Base-by-base conservation (phyloP, 2,888 invertebrate genomes). In the Carabus problematicus region DNA sequence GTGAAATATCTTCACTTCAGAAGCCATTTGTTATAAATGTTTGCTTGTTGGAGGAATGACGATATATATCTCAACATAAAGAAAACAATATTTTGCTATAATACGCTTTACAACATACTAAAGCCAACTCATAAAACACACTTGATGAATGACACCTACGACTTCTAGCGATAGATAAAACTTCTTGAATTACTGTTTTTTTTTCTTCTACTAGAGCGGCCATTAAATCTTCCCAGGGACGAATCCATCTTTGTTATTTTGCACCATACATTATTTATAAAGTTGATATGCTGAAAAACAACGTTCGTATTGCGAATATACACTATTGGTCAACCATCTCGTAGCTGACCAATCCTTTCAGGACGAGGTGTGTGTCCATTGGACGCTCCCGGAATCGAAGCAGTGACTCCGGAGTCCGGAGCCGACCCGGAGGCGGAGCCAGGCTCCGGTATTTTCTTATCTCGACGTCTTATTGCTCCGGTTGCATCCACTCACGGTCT, bases 311-410 rank as follows among this genome's bases (percentile, higher is more conserved):
- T 60, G 40, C 47, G 29, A 59, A 18, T 18, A 18, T 11, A 14
- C 18, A 52, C 29, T 47, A 67, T 67, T 67, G 67, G 67, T 19
- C 60, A 60, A 40, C 29, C 52, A 14, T 40, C 19, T n/a, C 7
- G 52, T 29, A 29, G 59, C 67, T 81, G 81, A 81, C 81, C 81
- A 77, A 79, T 77, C 80, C 80, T 80, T 79, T 79, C 75, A 72
- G 72, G 67, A 72, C 70, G 72, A 71, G 74, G 72, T 72, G 78
- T 72, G 70, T 73, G 76, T 76, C 78, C 76, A 81, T 81, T 81
- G 81, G 80, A 73, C 74, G 76, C 70, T 75, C 74, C 75, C 47
- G 45, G 45, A 47, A 80, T 80, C 81, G 77, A 79, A 76, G 80
- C 79, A 79, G 79, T 78, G 75, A 72, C 71, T 69, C 72, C 70